These are phyloP conservation scores for Conchocele bisecta DNA, from an alignment of 2,888 invertebrate genomes.

Conservation along the genomic window DNA sequence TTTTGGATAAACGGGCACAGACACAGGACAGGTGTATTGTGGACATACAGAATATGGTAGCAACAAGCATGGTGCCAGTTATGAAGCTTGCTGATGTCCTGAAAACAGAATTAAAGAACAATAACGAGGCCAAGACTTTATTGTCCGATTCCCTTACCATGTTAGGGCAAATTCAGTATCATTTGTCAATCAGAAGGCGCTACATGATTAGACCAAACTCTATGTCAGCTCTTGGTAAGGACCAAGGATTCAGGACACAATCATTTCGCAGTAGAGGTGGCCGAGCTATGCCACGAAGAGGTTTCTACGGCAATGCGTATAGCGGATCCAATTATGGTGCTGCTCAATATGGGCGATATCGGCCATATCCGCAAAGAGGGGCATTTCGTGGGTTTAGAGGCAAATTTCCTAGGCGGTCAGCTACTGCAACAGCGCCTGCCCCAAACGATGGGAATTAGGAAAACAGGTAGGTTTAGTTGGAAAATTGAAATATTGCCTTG, in stretches of 20 bases:
- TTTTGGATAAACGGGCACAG: conserved; percentile 3
- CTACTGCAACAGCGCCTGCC: conserved; percentile 6
- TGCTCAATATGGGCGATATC: no score
- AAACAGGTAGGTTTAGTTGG: neutral
- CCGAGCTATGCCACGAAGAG: no score
- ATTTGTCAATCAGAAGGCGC: conserved; percentile 5
- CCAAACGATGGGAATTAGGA: neutral
- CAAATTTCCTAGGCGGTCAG: neutral
- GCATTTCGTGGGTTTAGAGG: no score
- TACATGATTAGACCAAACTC: conserved; percentile 9
- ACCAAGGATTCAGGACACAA: neutral
- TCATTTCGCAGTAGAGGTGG: no score
- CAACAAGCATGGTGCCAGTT: conserved; percentile 18
- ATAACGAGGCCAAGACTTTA: conserved; percentile 4
- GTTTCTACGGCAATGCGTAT: neutral
- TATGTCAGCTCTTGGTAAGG: neutral
- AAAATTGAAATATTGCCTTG: neutral
- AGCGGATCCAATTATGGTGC: neutral
- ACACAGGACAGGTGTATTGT: conserved; percentile 5
- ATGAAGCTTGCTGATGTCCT: conserved; percentile 12
- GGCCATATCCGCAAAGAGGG: no score
- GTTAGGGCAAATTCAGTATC: conserved; percentile 11
- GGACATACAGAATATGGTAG: conserved; percentile 22
- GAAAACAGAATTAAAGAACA: neutral
- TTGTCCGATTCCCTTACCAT: conserved; percentile 14